These are phyloP conservation scores for Acleris emargana DNA, from an alignment of 2,888 invertebrate species.

Conservation along the genomic window DNA sequence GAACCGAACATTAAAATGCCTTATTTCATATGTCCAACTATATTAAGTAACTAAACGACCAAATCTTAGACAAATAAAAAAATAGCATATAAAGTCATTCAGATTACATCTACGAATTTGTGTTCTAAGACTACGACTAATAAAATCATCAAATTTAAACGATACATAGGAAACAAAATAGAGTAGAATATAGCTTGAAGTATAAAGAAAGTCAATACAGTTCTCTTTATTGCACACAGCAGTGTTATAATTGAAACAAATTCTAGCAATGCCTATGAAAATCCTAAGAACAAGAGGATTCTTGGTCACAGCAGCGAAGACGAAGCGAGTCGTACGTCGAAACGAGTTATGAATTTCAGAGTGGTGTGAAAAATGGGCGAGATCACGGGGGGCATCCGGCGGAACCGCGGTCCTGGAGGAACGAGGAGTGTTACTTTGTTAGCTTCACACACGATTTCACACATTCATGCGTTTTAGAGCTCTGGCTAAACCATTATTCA, in stretches of 20 bases:
- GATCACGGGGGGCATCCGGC: conserved; percentile 55
- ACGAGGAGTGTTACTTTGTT: conserved; percentile 18
- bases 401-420: conserved; percentile 34
- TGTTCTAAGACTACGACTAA: too few species aligned
- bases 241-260: too few species aligned
- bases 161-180: too few species aligned
- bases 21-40: neutral
- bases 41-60: too few species aligned
- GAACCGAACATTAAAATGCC: neutral
- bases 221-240: too few species aligned
- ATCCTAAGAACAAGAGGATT: neutral
- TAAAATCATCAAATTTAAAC: too few species aligned
- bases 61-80: too few species aligned
- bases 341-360: conserved; percentile 70
- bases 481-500: neutral
- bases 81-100: too few species aligned
- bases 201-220: too few species aligned
- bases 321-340: conserved; percentile 50
- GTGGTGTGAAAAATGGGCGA: conserved; percentile 64
- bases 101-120: too few species aligned
- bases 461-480: conserved; percentile 3
- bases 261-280: neutral
- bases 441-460: conserved; percentile 21
- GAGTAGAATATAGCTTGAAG: too few species aligned
- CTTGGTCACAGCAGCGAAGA: conserved; percentile 24